A percentile compares a stretch with the other conserved stretches of the same genome.
phyloP scores from a whole-genome alignment of 1,140 invertebrate species.

The Trachelipus rathkii region DNA sequence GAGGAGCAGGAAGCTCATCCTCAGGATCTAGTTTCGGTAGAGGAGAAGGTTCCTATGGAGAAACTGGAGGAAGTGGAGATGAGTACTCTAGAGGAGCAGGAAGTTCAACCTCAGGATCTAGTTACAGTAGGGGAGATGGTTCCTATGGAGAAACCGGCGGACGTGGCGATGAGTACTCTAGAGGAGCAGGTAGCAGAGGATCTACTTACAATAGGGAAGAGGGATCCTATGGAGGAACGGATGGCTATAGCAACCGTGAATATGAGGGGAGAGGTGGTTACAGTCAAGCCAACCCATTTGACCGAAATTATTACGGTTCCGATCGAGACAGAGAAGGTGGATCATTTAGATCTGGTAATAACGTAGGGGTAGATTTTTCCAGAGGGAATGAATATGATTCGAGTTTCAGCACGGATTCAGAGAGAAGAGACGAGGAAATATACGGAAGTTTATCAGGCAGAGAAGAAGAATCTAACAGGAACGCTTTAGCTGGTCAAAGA shows the following conservation, averaged over 20 bases:
- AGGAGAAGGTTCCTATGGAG: not conserved
- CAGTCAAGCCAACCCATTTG: no score
- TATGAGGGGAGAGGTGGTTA: not conserved
- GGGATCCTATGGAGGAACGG: not conserved
- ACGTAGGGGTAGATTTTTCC: not conserved
- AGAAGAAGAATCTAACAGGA: not conserved
- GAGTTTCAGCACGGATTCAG: not conserved
- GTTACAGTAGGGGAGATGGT: not conserved
- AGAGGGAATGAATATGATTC: not conserved
- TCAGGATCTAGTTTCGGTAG: not conserved
- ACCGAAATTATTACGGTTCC: no score
- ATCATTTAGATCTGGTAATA: not conserved
- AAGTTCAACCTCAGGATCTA: not conserved
- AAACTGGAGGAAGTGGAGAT: slow-evolving; percentile 4
- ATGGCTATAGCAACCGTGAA: not conserved
- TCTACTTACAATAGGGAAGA: not conserved
- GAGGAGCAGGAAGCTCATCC: not conserved
- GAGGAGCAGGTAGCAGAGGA: not conserved
- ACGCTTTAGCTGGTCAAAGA: not conserved
- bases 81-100: not conserved
- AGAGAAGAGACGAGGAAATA: not conserved
- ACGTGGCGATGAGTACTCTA: not conserved
- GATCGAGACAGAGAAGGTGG: not conserved
- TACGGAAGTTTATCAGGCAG: not conserved
- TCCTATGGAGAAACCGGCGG: slow-evolving; percentile 4